phyloP scores from a whole-genome alignment of 2,888 invertebrate genomes.

The Smittia sp. region DNA sequence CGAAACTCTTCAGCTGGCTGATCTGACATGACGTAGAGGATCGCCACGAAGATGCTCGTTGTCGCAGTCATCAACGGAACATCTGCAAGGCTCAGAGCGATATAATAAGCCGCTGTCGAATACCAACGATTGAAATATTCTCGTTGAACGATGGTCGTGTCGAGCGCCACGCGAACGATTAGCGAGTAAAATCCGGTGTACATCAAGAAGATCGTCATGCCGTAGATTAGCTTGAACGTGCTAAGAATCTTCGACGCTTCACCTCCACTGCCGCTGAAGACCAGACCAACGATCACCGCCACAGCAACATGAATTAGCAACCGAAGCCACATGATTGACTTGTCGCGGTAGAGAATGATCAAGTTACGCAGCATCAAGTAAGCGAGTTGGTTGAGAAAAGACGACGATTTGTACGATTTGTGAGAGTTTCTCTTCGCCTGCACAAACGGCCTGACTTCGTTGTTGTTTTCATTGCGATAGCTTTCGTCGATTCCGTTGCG shows the following conservation, averaged over 20 bases:
- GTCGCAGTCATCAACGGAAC: conserved; percentile 55
- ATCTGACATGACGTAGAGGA: not conserved
- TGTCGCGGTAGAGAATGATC: not conserved
- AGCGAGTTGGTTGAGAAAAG: not conserved
- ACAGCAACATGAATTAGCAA: conserved; percentile 54
- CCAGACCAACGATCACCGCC: conserved; percentile 58
- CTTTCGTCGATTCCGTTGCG: conserved; percentile 61
- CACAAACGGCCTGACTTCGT: not conserved
- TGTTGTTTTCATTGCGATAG: conserved; percentile 54
- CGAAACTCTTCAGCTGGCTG: not conserved
- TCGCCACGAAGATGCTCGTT: not conserved
- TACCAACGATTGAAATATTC: conserved; percentile 80
- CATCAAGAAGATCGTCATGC: conserved; percentile 38
- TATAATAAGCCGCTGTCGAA: conserved; percentile 66
- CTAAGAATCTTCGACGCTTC: conserved; percentile 54
- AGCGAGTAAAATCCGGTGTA: conserved; percentile 40
- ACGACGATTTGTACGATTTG: not conserved
- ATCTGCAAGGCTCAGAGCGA: conserved; percentile 72
- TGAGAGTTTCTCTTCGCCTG: not conserved
- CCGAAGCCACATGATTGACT: conserved; percentile 48
- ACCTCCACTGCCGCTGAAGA: conserved; percentile 60
- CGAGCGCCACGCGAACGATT: conserved; percentile 65
- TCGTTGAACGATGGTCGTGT: conserved; percentile 68
- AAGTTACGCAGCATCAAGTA: not conserved
- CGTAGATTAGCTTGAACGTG: not conserved